Conservation (phyloP, 1,140 invertebrate species). For the Centruroides vittatus region DNA sequence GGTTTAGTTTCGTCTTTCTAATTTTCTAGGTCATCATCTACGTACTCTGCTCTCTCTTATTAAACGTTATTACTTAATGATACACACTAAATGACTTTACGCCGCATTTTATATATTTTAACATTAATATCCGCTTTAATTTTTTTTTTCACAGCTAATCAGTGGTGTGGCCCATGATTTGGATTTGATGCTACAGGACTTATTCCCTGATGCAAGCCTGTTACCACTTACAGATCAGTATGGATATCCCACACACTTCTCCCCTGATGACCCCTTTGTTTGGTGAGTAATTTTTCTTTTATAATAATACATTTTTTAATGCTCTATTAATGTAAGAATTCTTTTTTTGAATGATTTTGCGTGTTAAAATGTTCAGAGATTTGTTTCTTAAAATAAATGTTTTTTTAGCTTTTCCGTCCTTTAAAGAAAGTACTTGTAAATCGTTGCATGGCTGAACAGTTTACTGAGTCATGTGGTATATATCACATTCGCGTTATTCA, state of each 20-base stretch:
- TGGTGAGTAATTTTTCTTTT: not conserved
- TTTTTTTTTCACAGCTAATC: conserved; percentile 13
- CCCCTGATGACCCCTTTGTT: conserved; percentile 12
- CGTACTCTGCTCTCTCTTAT: too few species aligned
- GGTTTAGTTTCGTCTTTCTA: too few species aligned
- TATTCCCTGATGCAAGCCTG: conserved; percentile 15
- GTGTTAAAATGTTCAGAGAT: not conserved
- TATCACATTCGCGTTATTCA: too few species aligned
- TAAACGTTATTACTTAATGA: too few species aligned
- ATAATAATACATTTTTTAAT: not conserved
- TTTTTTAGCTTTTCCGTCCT: too few species aligned
- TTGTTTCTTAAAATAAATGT: not conserved
- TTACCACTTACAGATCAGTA: conserved; percentile 10
- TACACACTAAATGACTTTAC: too few species aligned
- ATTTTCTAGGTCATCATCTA: too few species aligned
- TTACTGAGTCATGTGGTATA: too few species aligned
- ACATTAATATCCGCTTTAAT: not conserved
- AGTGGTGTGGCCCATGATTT: conserved; percentile 18
- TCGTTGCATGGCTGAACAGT: conserved; percentile 1
- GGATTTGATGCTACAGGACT: conserved; percentile 17
- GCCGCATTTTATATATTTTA: too few species aligned
- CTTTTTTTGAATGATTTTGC: not conserved
- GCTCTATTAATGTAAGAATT: too few species aligned
- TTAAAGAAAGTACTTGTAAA: not conserved
- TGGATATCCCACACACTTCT: conserved; percentile 12